Evolutionary conservation across 2,888 invertebrate genomes (phyloP).

Genomic region (Xylota sylvarum): DNA sequence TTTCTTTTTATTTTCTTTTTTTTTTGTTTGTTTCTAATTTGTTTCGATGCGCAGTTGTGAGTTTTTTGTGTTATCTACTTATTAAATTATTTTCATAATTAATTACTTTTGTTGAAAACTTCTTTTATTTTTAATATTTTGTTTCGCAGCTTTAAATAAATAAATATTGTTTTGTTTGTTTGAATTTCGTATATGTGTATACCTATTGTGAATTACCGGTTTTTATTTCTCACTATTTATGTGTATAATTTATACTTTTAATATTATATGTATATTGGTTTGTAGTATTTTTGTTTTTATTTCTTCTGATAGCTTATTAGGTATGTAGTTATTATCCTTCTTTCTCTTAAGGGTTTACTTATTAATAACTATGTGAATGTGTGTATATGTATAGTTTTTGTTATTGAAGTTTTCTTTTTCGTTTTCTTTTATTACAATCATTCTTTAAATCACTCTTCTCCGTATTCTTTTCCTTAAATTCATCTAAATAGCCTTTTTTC

Average conservation of each 20-base stretch:
- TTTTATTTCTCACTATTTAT: slow-evolving; percentile 32
- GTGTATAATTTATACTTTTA: slow-evolving; percentile 47
- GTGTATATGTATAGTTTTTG: slow-evolving; percentile 63
- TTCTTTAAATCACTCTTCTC: slow-evolving; percentile 63
- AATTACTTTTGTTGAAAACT: slow-evolving; percentile 27
- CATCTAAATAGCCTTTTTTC: slow-evolving; percentile 72
- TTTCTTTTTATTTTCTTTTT: slow-evolving; percentile 26
- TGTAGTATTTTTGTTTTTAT: slow-evolving; percentile 13
- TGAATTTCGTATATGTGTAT: slow-evolving; percentile 44
- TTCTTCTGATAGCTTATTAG: slow-evolving; percentile 45
- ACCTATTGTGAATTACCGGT: slow-evolving; percentile 64
- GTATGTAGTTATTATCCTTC: slow-evolving; percentile 64
- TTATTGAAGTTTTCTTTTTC: slow-evolving; percentile 29
- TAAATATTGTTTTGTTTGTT: slow-evolving; percentile 27
- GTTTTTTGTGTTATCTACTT: slow-evolving; percentile 51
- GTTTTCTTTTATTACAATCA: slow-evolving; percentile 55
- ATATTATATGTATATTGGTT: slow-evolving; percentile 47
- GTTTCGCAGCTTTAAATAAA: slow-evolving; percentile 35
- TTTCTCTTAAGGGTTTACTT: slow-evolving; percentile 35
- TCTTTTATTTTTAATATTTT: slow-evolving; percentile 34
- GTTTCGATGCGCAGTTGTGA: slow-evolving; percentile 75
- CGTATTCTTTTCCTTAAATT: slow-evolving; percentile 56
- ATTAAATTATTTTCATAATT: slow-evolving; percentile 34
- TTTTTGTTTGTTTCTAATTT: slow-evolving; percentile 21
- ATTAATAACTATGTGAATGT: slow-evolving; percentile 64